These are phyloP conservation scores for Zaprionus capensis DNA, from an alignment of 1,140 invertebrate species.

Conservation along the genomic window DNA sequence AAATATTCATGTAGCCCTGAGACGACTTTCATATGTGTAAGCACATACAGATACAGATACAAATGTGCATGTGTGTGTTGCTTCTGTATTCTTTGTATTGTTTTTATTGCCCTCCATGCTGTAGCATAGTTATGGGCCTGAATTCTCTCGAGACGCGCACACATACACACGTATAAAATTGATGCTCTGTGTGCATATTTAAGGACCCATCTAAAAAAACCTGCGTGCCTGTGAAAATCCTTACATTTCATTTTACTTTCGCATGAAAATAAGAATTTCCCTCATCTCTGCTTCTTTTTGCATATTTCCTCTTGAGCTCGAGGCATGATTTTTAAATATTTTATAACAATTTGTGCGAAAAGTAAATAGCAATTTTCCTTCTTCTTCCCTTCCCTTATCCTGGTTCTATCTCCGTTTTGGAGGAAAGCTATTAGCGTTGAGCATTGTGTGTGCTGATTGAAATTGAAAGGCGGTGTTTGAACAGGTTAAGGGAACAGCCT, in stretches of 20 bases:
- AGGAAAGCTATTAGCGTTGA: slow-evolving; percentile 46
- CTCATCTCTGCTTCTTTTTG: slow-evolving; percentile 42
- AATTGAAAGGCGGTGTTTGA: slow-evolving; percentile 59
- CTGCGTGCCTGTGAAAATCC: slow-evolving; percentile 40
- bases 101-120: slow-evolving; percentile 15
- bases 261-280: slow-evolving; percentile 14
- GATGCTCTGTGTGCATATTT: slow-evolving; percentile 65
- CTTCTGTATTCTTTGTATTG: slow-evolving; percentile 8
- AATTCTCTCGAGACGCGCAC: slow-evolving; percentile 43
- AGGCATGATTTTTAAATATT: slow-evolving; percentile 79
- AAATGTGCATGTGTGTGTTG: background rate
- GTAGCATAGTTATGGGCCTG: slow-evolving; percentile 45
- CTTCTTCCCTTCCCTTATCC: too few relatives aligned
- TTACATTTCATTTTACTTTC: slow-evolving; percentile 24
- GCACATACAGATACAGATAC: slow-evolving; percentile 4
- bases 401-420: background rate
- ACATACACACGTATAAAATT: slow-evolving; percentile 25
- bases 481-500: slow-evolving; percentile 49
- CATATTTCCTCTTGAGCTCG: slow-evolving; percentile 17
- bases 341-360: slow-evolving; percentile 67
- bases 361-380: slow-evolving; percentile 48
- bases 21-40: slow-evolving; percentile 31
- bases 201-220: slow-evolving; percentile 40
- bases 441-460: slow-evolving; percentile 59
- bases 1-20: slow-evolving; percentile 66